These are phyloP conservation scores for Pangasius sanitwongsei DNA, from an alignment of 2,797 vertebrate species.

Conservation along the genomic window DNA sequence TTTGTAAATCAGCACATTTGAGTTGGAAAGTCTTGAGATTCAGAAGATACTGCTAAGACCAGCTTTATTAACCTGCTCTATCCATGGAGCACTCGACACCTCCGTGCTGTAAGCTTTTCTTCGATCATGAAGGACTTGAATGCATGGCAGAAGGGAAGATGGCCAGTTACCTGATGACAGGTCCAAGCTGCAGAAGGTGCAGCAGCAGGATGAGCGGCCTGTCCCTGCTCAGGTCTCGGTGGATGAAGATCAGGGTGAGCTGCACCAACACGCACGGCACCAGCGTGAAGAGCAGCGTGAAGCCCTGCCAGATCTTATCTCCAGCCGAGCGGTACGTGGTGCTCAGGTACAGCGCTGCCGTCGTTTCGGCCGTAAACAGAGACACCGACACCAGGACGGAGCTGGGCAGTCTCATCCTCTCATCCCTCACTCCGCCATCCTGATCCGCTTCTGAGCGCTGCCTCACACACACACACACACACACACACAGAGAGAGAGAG, in stretches of 20 bases:
- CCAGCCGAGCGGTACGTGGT: conserved; percentile 86
- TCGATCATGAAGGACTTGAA: not conserved
- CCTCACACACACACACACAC: conserved; percentile 53
- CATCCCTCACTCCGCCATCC: conserved; percentile 69
- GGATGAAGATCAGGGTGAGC: conserved; percentile 93
- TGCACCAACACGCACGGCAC: conserved; percentile 91
- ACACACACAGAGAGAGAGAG: not conserved
- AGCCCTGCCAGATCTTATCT: conserved; percentile 88
- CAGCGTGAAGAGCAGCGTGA: conserved; percentile 92
- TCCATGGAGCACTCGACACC: not conserved
- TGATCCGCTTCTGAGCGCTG: conserved; percentile 53
- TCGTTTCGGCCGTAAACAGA: conserved; percentile 91
- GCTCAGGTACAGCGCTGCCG: conserved; percentile 88
- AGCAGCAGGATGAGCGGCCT: conserved; percentile 90
- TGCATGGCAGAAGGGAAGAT: not conserved
- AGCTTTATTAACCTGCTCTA: not conserved
- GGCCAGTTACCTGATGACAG: conserved; percentile 83
- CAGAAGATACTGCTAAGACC: not conserved
- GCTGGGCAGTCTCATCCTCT: conserved; percentile 89
- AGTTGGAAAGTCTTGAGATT: not conserved
- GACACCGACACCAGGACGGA: conserved; percentile 91
- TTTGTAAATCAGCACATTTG: not conserved
- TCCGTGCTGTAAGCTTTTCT: no score
- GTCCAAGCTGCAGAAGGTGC: conserved; percentile 94
- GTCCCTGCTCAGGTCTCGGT: conserved; percentile 93